phyloP scores from a whole-genome alignment of 1,140 invertebrate genomes.

The Drosophila busckii region DNA sequence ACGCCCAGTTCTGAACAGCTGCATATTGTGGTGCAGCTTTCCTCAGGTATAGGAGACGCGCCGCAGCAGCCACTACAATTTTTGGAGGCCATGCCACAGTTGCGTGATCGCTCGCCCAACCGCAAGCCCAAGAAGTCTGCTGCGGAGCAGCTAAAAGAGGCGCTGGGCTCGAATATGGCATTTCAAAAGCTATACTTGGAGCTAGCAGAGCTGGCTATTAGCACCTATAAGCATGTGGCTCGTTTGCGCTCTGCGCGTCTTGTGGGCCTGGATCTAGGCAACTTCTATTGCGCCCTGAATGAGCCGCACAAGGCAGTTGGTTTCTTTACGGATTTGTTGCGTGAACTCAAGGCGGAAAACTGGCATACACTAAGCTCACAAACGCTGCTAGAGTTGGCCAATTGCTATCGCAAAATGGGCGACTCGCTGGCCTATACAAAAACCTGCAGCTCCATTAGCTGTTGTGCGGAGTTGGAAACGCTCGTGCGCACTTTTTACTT shows the following conservation, averaged over 20 bases:
- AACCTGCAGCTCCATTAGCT: constrained; percentile 88
- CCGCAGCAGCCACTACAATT: constrained; percentile 62
- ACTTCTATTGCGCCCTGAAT: constrained; percentile 92
- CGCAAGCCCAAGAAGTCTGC: constrained; percentile 81
- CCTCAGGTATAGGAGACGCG: constrained; percentile 91
- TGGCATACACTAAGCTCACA: constrained; percentile 91
- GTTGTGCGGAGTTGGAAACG: constrained; percentile 85
- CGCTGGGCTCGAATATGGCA: constrained; percentile 91
- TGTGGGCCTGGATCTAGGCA: constrained; percentile 92
- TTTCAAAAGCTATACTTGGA: constrained; percentile 96
- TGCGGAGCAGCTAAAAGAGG: constrained; percentile 92
- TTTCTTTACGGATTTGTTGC: constrained; percentile 91
- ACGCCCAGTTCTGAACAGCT: constrained; percentile 91
- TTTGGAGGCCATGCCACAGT: constrained; percentile 59
- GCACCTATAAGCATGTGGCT: constrained; percentile 97
- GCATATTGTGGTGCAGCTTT: constrained; percentile 92
- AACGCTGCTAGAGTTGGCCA: constrained; percentile 90
- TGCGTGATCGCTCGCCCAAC: constrained; percentile 70
- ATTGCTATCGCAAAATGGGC: constrained; percentile 89
- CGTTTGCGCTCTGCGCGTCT: constrained; percentile 90
- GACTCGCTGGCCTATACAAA: constrained; percentile 86
- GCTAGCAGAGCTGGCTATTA: constrained; percentile 95
- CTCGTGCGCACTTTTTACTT: constrained; percentile 87
- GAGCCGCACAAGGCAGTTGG: constrained; percentile 93
- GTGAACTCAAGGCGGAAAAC: constrained; percentile 91